Conservation (phyloP, 1,140 invertebrate species). For the Lutraria rhynchaena region DNA sequence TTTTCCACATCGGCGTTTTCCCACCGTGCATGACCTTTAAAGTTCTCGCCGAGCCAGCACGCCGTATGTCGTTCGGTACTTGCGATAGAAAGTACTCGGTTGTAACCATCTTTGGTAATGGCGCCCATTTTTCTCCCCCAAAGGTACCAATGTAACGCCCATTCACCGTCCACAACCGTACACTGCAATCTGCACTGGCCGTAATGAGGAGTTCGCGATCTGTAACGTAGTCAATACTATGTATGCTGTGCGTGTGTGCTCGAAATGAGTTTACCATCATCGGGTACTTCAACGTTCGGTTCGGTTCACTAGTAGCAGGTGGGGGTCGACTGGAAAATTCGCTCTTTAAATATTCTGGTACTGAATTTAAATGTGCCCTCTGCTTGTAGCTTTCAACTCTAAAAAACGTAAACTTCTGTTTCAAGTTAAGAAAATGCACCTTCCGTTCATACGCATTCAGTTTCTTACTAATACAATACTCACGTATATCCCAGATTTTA, state of each 20-base stretch:
- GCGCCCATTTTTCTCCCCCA: slow-evolving; percentile 64
- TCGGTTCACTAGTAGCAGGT: slow-evolving; percentile 64
- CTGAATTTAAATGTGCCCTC: slow-evolving; percentile 29
- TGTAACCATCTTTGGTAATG: slow-evolving; percentile 42
- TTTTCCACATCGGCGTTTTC: slow-evolving; percentile 57
- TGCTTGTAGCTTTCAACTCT: slow-evolving; percentile 54
- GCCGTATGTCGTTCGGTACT: slow-evolving; percentile 64
- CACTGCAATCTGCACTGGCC: slow-evolving; percentile 88
- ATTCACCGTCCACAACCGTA: slow-evolving; percentile 75
- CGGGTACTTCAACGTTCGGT: slow-evolving; percentile 82
- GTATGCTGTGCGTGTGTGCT: slow-evolving; percentile 86
- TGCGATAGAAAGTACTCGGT: slow-evolving; percentile 43
- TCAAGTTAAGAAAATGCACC: slow-evolving; percentile 84
- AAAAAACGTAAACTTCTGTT: slow-evolving; percentile 87
- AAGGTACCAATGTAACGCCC: slow-evolving; percentile 73
- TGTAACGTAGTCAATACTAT: slow-evolving; percentile 85
- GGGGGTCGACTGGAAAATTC: slow-evolving; percentile 63
- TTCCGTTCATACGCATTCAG: slow-evolving; percentile 57
- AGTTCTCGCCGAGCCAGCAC: slow-evolving; percentile 66
- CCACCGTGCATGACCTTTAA: slow-evolving; percentile 69
- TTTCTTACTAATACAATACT: slow-evolving; percentile 72
- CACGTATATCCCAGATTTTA: slow-evolving; percentile 78
- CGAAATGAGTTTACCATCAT: slow-evolving; percentile 86
- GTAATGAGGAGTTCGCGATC: slow-evolving; percentile 78
- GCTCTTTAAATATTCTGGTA: slow-evolving; percentile 32